Evolutionary conservation across 2,888 invertebrate species (phyloP).

Genomic region (Meloe dianella): DNA sequence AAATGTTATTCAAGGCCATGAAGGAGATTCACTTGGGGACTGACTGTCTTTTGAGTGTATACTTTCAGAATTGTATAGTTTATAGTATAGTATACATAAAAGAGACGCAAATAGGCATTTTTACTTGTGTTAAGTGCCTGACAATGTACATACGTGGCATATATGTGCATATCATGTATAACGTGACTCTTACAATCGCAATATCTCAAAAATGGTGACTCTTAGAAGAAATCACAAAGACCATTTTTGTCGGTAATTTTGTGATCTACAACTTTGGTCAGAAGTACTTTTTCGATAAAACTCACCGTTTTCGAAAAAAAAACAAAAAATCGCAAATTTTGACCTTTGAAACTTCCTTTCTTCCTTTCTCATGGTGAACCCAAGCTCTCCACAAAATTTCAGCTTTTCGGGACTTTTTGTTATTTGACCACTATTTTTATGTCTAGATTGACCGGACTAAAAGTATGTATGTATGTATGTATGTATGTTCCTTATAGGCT

Average conservation of each 20-base stretch:
- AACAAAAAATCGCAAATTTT: conserved; percentile 12
- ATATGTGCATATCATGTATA: neutral
- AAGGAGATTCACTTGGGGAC: too few species aligned
- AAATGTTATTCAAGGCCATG: too few species aligned
- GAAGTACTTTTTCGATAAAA: neutral
- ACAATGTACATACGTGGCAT: conserved; percentile 30
- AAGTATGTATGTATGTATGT: too few species aligned
- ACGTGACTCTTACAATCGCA: conserved; percentile 22
- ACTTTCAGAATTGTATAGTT: too few species aligned
- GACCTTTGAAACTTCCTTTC: conserved; percentile 16
- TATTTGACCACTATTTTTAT: too few species aligned
- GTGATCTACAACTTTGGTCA: conserved; percentile 7
- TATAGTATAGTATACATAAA: too few species aligned
- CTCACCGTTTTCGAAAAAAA: neutral
- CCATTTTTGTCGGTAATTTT: conserved; percentile 1
- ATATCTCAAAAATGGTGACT: conserved; percentile 7
- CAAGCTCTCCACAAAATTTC: conserved; percentile 1
- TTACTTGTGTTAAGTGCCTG: too few species aligned
- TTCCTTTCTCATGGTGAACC: conserved; percentile 1
- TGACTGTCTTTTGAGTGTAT: too few species aligned
- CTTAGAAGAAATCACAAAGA: neutral
- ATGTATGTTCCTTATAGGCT: too few species aligned
- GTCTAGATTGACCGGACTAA: conserved; percentile 14
- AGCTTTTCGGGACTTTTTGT: conserved; percentile 6
- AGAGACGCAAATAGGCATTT: too few species aligned